Evolutionary conservation across 2,888 invertebrate species (phyloP).

Genomic region (Agrenia bidenticulata): DNA sequence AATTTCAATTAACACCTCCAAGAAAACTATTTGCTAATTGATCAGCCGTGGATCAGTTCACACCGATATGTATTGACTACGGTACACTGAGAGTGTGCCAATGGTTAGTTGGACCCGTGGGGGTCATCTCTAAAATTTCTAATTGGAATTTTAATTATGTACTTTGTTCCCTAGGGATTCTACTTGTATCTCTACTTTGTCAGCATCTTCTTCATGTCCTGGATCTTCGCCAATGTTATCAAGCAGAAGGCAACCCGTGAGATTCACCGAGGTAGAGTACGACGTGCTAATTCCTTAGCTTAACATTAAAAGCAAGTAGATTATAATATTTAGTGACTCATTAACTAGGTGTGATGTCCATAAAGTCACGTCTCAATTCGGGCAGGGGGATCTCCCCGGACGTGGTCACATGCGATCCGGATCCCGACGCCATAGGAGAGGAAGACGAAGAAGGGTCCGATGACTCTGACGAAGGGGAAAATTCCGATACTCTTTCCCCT

Average conservation of each 20-base stretch:
- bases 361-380: slow-evolving; percentile 28
- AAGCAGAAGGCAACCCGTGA: slow-evolving; percentile 58
- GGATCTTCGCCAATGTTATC: slow-evolving; percentile 78
- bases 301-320: no score
- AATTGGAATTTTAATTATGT: no score
- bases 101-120: no score
- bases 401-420: neutral
- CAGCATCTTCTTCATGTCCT: slow-evolving; percentile 79
- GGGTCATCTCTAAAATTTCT: no score
- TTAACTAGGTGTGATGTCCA: slow-evolving; percentile 28
- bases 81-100: no score
- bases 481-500: slow-evolving; percentile 32
- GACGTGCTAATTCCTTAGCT: no score
- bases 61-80: no score
- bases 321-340: no score
- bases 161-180: slow-evolving; percentile 68
- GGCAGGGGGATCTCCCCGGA: slow-evolving; percentile 2
- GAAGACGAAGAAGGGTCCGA: slow-evolving; percentile 18
- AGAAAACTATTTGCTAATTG: no score
- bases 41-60: no score
- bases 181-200: slow-evolving; percentile 84
- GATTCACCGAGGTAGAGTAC: slow-evolving; percentile 28
- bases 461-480: slow-evolving; percentile 29
- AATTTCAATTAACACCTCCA: neutral
- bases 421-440: slow-evolving; percentile 5